Conservation (phyloP, 2,888 invertebrate genomes). For the Ypsolopha scabrella region DNA sequence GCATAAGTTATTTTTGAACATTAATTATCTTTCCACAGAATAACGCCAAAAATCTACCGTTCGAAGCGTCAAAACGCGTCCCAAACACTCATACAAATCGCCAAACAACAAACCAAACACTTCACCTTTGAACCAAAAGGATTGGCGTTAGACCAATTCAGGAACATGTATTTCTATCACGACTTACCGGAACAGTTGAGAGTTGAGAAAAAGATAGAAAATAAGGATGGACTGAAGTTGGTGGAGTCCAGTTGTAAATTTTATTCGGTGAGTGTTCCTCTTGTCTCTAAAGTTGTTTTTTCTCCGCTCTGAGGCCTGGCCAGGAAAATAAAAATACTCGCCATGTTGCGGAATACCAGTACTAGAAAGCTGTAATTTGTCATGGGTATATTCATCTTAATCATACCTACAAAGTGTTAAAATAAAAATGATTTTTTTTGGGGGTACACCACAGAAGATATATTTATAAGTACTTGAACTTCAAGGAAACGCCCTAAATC, state of each 20-base stretch:
- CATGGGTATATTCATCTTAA: too few species aligned
- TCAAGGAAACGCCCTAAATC: too few species aligned
- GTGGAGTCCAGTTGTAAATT: conserved; percentile 73
- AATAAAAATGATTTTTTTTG: too few species aligned
- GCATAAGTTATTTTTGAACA: too few species aligned
- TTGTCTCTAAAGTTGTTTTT: neutral
- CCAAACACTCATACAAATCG: conserved; percentile 31
- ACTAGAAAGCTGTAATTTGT: too few species aligned
- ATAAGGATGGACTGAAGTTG: conserved; percentile 21
- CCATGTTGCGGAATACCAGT: too few species aligned
- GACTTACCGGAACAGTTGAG: conserved; percentile 42
- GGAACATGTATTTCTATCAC: conserved; percentile 46
- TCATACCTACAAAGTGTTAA: too few species aligned
- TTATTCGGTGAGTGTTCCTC: conserved; percentile 69
- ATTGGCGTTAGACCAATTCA: conserved; percentile 35
- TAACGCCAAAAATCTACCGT: conserved; percentile 40
- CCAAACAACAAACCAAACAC: conserved; percentile 28
- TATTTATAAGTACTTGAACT: too few species aligned
- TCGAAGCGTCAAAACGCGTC: conserved; percentile 32
- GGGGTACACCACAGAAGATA: too few species aligned
- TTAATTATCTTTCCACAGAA: conserved; percentile 22
- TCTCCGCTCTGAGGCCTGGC: too few species aligned
- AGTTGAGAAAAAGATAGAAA: conserved; percentile 15
- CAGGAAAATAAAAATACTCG: too few species aligned
- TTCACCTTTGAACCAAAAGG: conserved; percentile 30